Evolutionary conservation across 1,140 invertebrate species (phyloP).

Genomic region (Notospermus geniculatus): DNA sequence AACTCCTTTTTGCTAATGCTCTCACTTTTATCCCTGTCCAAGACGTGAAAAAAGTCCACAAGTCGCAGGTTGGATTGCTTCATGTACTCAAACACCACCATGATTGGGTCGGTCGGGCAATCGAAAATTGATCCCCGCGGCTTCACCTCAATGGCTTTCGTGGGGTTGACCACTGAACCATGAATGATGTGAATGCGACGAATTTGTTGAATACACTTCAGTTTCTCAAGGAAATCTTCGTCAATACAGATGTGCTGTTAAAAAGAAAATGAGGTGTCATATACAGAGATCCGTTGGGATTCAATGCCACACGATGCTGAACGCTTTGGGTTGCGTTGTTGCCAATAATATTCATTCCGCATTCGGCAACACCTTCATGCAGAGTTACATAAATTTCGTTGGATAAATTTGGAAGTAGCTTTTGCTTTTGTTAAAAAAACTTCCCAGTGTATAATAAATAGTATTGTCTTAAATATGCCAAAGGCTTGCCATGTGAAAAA

Average conservation of each 20-base stretch:
- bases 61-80: constrained; percentile 36
- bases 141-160: neutral
- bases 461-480: no score
- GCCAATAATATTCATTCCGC: no score
- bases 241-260: constrained; percentile 1
- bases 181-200: neutral
- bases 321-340: no score
- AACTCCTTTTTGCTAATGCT: constrained; percentile 37
- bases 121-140: neutral
- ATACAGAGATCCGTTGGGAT: no score
- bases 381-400: no score
- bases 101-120: constrained; percentile 28
- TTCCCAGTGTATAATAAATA: no score
- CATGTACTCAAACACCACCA: constrained; percentile 42
- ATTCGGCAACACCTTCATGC: no score
- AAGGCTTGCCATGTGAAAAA: no score
- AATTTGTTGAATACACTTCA: neutral
- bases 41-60: constrained; percentile 37
- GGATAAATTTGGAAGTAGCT: no score
- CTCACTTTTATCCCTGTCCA: constrained; percentile 42
- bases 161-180: neutral
- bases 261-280: constrained; percentile 1
- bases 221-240: neutral
- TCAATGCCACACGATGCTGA: no score
- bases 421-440: no score